A percentile compares a stretch with the other conserved stretches of the same genome.
Conservation (phyloP, 2,888 invertebrate genomes). For the Yponomeuta cagnagella region DNA sequence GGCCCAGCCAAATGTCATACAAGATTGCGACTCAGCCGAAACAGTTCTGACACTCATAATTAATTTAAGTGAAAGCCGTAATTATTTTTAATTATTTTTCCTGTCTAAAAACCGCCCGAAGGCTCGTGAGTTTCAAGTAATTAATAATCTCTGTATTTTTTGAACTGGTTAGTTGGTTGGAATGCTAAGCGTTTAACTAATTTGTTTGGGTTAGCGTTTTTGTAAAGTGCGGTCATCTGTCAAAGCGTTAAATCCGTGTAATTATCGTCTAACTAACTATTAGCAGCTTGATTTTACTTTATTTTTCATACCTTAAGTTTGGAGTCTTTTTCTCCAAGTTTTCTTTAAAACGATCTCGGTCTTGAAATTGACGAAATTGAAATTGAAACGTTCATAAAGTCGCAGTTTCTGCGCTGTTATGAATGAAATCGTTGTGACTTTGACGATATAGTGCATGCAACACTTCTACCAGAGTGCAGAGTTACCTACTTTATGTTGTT, state of each 20-base stretch:
- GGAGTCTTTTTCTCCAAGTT: neutral
- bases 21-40: constrained; percentile 24
- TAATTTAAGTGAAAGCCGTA: constrained; percentile 50
- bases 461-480: no score
- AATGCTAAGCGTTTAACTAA: neutral
- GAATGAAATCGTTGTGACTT: no score
- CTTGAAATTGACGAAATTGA: no score
- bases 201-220: neutral
- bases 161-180: neutral
- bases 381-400: no score
- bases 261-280: constrained; percentile 1
- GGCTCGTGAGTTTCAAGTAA: neutral
- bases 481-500: no score
- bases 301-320: neutral
- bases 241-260: neutral
- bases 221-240: neutral
- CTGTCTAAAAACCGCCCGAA: constrained; percentile 13
- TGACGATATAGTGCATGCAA: no score
- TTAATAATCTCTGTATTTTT: neutral
- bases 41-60: constrained; percentile 40
- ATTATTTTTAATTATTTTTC: constrained; percentile 46
- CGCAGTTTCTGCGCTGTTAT: no score
- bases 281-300: neutral
- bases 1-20: constrained; percentile 15
- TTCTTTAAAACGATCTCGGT: no score